phyloP scores from a whole-genome alignment of 2,113 vertebrate species.

The Buteo buteo region DNA sequence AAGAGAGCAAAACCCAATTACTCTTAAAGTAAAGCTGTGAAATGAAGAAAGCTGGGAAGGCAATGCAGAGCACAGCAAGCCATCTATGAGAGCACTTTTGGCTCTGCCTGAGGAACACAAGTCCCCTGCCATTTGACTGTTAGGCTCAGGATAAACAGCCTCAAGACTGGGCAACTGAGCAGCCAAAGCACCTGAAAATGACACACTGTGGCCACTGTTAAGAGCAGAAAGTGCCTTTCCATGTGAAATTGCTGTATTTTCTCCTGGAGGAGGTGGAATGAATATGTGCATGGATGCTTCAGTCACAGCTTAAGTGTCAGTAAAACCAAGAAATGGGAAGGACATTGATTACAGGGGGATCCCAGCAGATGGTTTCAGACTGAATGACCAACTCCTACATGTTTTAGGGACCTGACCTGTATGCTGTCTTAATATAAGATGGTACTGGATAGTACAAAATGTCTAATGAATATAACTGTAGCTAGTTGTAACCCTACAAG shows the following conservation, averaged over 20 bases:
- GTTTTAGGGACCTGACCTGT: not conserved
- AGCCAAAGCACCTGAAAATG: not conserved
- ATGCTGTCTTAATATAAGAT: not conserved
- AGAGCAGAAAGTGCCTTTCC: not conserved
- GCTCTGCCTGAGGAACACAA: not conserved
- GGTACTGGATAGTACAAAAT: fast-evolving
- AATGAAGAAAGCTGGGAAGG: not conserved
- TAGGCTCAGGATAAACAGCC: not conserved
- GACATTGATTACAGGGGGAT: not conserved
- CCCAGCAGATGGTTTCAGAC: not conserved
- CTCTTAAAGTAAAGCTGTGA: not conserved
- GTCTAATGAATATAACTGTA: not conserved
- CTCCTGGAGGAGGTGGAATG: not conserved
- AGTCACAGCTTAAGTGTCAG: not conserved
- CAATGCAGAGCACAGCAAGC: not conserved
- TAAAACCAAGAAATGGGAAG: not conserved
- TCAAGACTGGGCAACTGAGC: not conserved
- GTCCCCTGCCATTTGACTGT: not conserved
- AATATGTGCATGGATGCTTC: not conserved
- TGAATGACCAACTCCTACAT: not conserved
- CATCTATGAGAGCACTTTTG: not conserved
- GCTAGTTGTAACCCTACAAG: not conserved
- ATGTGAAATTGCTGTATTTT: not conserved
- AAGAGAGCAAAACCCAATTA: not conserved
- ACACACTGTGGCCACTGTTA: too few species aligned